Conservation (phyloP, 2,113 vertebrate genomes). For the Oryzias javanicus region DNA sequence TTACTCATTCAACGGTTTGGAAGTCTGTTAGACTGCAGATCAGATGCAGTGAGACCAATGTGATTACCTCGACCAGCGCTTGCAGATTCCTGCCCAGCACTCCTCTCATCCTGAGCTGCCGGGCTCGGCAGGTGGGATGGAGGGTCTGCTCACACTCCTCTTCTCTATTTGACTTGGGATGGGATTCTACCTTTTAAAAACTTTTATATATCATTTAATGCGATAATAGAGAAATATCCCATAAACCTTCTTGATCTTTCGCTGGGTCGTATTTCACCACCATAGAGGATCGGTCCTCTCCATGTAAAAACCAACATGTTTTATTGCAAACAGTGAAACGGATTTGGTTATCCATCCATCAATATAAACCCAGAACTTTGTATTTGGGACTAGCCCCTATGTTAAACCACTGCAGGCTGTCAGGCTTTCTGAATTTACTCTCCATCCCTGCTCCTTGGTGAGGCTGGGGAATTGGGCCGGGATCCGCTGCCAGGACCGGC, state of each 20-base stretch:
- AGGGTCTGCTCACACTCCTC: conserved; percentile 37
- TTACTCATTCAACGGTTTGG: conserved; percentile 87
- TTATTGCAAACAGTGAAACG: conserved; percentile 67
- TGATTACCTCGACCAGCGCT: conserved; percentile 82
- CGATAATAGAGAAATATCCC: conserved; percentile 19
- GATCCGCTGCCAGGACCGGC: conserved; percentile 52
- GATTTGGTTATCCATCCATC: conserved; percentile 74
- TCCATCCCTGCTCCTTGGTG: conserved; percentile 47
- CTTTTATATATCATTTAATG: conserved; percentile 21
- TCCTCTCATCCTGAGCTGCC: conserved; percentile 50
- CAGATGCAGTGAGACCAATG: conserved; percentile 86
- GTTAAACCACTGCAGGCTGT: conserved; percentile 64
- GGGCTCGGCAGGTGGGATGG: conserved; percentile 59
- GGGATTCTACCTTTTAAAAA: conserved; percentile 33
- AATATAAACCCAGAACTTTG: conserved; percentile 51
- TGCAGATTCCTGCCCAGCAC: conserved; percentile 76
- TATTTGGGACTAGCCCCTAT: conserved; percentile 57
- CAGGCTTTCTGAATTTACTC: conserved; percentile 66
- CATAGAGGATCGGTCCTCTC: conserved; percentile 47
- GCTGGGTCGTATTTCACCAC: conserved; percentile 39
- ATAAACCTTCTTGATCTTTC: conserved; percentile 8
- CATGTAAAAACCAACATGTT: conserved; percentile 61
- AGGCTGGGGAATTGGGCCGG: conserved; percentile 60
- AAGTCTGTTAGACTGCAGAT: conserved; percentile 87
- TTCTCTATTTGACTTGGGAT: conserved; percentile 34